Conservation (phyloP, 2,113 vertebrate species). For the Brachypodius melanocephalos region DNA sequence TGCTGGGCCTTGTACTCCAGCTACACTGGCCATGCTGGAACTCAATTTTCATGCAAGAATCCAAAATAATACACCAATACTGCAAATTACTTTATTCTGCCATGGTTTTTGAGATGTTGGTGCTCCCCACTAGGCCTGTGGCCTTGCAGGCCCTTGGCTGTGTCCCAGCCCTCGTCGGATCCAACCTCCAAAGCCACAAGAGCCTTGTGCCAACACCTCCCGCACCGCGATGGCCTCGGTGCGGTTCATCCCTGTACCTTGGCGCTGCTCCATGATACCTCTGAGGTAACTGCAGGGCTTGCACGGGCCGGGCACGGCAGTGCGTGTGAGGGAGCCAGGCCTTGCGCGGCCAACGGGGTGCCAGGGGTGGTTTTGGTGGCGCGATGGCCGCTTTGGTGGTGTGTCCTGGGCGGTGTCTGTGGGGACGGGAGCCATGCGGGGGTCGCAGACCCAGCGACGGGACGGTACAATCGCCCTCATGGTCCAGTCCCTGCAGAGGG, state of each 20-base stretch:
- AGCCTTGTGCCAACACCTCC: not conserved
- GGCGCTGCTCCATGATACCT: accelerated
- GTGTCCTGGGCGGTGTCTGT: accelerated
- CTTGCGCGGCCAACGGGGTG: accelerated
- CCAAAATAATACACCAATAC: accelerated
- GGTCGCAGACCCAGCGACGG: accelerated
- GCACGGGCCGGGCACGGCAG: accelerated
- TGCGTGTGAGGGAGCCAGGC: accelerated
- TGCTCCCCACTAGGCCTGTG: accelerated
- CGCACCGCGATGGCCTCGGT: accelerated
- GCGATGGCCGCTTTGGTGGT: accelerated
- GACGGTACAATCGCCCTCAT: accelerated
- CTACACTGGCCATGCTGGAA: accelerated
- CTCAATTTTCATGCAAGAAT: not conserved
- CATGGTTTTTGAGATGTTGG: accelerated
- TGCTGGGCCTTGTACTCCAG: not conserved
- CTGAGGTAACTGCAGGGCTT: not conserved
- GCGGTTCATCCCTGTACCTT: accelerated
- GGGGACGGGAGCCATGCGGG: accelerated
- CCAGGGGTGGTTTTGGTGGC: accelerated
- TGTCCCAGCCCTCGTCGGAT: accelerated
- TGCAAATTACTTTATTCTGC: not conserved
- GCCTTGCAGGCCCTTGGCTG: accelerated
- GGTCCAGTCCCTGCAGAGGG: accelerated
- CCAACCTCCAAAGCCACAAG: accelerated